phyloP scores from a whole-genome alignment of 2,888 invertebrate genomes.

The Tetheella fluctuosa region DNA sequence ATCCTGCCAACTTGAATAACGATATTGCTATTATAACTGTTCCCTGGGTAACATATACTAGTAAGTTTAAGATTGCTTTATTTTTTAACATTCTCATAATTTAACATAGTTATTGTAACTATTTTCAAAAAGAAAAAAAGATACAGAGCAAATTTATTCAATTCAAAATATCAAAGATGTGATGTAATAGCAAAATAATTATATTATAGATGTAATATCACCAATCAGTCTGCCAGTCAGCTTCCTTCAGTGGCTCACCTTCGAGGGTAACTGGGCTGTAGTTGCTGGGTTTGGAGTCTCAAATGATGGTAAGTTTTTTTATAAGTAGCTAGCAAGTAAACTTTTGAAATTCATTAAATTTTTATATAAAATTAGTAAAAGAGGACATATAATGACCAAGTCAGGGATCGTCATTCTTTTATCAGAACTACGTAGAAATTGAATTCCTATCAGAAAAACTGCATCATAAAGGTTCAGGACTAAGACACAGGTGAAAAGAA shows the following conservation, averaged over 20 bases:
- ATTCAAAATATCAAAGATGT: not conserved
- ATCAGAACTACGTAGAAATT: too few relatives aligned
- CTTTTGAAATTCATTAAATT: too few relatives aligned
- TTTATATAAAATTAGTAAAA: too few relatives aligned
- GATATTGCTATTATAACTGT: conserved; percentile 51
- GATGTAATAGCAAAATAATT: not conserved
- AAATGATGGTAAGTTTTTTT: conserved; percentile 34
- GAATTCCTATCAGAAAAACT: too few relatives aligned
- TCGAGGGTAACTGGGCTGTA: conserved; percentile 35
- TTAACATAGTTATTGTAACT: too few relatives aligned
- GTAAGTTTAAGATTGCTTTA: conserved; percentile 34
- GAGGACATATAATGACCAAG: too few relatives aligned
- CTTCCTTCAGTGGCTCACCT: conserved; percentile 29
- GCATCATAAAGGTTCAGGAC: too few relatives aligned
- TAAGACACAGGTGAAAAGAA: too few relatives aligned
- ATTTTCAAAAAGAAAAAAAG: too few relatives aligned
- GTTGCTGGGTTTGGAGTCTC: conserved; percentile 50
- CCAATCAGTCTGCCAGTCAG: conserved; percentile 41
- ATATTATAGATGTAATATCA: conserved; percentile 41
- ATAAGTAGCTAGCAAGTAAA: not conserved
- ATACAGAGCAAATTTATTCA: too few relatives aligned
- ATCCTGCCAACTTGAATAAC: conserved; percentile 44
- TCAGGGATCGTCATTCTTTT: too few relatives aligned
- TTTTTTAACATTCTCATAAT: too few relatives aligned
- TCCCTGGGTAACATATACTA: conserved; percentile 33